Evolutionary conservation across 1,140 invertebrate species (phyloP).

Genomic region (Drosophila pallidifrons): DNA sequence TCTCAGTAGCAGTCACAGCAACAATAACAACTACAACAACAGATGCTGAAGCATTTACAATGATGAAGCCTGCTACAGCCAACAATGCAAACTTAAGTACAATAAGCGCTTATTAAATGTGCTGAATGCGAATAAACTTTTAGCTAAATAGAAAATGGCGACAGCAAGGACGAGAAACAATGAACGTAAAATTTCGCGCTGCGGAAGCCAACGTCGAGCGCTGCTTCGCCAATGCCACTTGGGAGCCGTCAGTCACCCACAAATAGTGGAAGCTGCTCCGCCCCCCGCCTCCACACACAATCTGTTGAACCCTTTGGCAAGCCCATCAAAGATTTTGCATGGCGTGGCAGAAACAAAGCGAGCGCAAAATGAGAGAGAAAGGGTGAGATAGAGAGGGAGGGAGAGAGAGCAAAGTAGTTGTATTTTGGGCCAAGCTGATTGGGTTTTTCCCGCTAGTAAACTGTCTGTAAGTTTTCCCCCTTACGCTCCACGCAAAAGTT

Average conservation of each 20-base stretch:
- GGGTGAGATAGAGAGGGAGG: neutral
- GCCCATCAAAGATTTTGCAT: constrained; percentile 48
- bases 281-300: neutral
- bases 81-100: constrained; percentile 74
- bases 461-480: constrained; percentile 38
- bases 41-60: neutral
- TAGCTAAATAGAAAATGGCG: constrained; percentile 77
- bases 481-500: constrained; percentile 19
- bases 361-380: constrained; percentile 52
- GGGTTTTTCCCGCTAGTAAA: constrained; percentile 29
- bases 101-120: constrained; percentile 82
- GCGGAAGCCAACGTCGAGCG: constrained; percentile 47
- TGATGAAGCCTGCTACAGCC: constrained; percentile 40
- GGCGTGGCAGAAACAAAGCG: constrained; percentile 61
- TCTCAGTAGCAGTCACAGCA: too few species aligned
- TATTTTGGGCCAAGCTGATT: constrained; percentile 29
- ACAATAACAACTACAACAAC: constrained; percentile 1
- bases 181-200: constrained; percentile 67
- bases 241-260: constrained; percentile 62
- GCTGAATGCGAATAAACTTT: constrained; percentile 79
- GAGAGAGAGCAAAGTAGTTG: neutral
- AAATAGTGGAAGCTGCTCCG: constrained; percentile 37
- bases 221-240: constrained; percentile 54
- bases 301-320: neutral
- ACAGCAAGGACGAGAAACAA: constrained; percentile 66